A percentile compares a stretch with the other conserved stretches of the same genome.
phyloP scores from a whole-genome alignment of 2,888 invertebrate genomes.

The Magallana nippona region DNA sequence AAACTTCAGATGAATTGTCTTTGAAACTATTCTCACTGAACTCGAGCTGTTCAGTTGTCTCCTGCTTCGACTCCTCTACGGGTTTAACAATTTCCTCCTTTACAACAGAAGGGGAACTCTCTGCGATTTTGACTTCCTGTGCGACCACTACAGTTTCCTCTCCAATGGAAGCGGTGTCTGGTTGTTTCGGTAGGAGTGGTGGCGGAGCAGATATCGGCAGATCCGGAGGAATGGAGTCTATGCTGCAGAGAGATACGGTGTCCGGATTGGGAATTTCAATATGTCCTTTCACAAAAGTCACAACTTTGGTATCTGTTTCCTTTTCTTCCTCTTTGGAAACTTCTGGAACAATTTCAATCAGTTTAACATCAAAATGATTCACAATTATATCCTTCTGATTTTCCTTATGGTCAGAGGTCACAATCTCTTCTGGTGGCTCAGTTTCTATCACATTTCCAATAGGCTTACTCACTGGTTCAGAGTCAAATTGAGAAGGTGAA shows the following conservation, averaged over 20 bases:
- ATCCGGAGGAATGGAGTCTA: conserved; percentile 66
- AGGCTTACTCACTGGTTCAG: conserved; percentile 4
- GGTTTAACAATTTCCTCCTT: conserved; percentile 16
- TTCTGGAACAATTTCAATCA: conserved; percentile 28
- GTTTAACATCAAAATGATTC: background rate
- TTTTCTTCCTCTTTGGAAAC: conserved; percentile 14
- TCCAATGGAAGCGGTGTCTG: conserved; percentile 44
- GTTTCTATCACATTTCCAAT: conserved; percentile 26
- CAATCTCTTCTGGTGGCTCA: background rate
- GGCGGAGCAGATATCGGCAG: conserved; percentile 69
- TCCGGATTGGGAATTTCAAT: conserved; percentile 48
- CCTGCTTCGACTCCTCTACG: background rate
- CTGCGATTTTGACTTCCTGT: conserved; percentile 29
- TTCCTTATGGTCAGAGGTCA: background rate
- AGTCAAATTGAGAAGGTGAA: background rate
- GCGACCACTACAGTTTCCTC: conserved; percentile 46
- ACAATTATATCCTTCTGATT: background rate
- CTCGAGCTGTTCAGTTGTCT: background rate
- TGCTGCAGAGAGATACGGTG: conserved; percentile 61
- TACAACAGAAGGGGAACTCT: conserved; percentile 39
- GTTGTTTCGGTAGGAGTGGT: conserved; percentile 46
- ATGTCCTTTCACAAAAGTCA: background rate
- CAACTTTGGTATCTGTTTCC: background rate
- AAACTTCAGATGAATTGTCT: background rate
- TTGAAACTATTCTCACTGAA: background rate